phyloP scores from a whole-genome alignment of 1,140 invertebrate genomes.

The Drosophila pachea region DNA sequence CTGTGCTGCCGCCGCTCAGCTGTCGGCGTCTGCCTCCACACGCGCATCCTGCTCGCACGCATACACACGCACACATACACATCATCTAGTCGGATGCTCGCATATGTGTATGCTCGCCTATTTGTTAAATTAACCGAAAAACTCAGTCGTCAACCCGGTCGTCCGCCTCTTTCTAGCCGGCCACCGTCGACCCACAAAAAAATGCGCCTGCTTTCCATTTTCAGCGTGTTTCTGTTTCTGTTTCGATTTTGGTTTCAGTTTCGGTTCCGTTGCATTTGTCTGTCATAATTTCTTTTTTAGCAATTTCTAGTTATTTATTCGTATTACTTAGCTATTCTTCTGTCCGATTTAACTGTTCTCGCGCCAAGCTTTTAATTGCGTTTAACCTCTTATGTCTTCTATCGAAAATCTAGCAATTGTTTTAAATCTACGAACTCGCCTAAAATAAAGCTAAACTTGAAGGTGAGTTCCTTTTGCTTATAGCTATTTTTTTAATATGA shows the following conservation, averaged over 20 bases:
- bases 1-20: constrained; percentile 24
- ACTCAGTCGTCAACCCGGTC: constrained; percentile 6
- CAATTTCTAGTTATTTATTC: constrained; percentile 54
- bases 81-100: constrained; percentile 2
- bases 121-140: constrained; percentile 66
- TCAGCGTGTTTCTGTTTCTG: constrained; percentile 29
- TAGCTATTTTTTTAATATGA: background rate
- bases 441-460: constrained; percentile 25
- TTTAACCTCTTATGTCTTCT: constrained; percentile 17
- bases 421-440: constrained; percentile 27
- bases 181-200: constrained; percentile 30
- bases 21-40: constrained; percentile 29
- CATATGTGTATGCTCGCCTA: constrained; percentile 41
- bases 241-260: constrained; percentile 38
- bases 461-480: constrained; percentile 44
- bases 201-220: constrained; percentile 47
- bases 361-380: constrained; percentile 35
- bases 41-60: constrained; percentile 41
- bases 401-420: constrained; percentile 16
- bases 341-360: constrained; percentile 38
- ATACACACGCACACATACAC: constrained; percentile 9
- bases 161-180: constrained; percentile 4
- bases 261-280: constrained; percentile 20
- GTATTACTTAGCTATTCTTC: constrained; percentile 39
- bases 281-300: constrained; percentile 19